These are phyloP conservation scores for Scaptomyza pallida DNA, from an alignment of 1,140 invertebrate species.

Conservation along the genomic window DNA sequence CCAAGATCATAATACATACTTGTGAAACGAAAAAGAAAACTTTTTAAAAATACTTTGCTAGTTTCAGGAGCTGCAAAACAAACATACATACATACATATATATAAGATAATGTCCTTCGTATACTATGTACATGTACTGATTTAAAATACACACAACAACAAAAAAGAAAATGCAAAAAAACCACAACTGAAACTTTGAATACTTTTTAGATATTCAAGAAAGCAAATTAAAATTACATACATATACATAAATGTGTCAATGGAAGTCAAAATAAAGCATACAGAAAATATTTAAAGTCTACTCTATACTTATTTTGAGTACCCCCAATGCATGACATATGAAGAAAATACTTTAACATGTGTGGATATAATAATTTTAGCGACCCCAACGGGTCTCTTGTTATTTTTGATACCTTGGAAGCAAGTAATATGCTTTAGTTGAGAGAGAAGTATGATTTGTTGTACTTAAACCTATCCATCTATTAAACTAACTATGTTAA, in stretches of 20 bases:
- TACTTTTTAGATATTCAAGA: conserved; percentile 69
- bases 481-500: background rate
- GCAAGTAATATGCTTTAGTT: background rate
- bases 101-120: conserved; percentile 79
- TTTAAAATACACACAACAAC: conserved; percentile 63
- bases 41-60: conserved; percentile 65
- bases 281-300: conserved; percentile 34
- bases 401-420: background rate
- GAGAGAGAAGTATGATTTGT: too few species aligned
- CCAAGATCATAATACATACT: background rate
- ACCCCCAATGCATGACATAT: conserved; percentile 7
- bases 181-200: conserved; percentile 64
- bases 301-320: conserved; percentile 2
- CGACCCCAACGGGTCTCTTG: conserved; percentile 45
- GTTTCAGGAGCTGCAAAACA: conserved; percentile 61
- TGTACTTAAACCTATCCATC: too few species aligned
- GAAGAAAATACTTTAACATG: background rate
- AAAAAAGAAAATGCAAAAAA: conserved; percentile 26
- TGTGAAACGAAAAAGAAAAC: conserved; percentile 10
- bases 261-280: conserved; percentile 79
- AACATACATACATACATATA: conserved; percentile 29
- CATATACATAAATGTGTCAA: conserved; percentile 78
- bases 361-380: conserved; percentile 9
- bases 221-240: conserved; percentile 55
- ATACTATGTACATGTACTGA: conserved; percentile 79